These are phyloP conservation scores for Drosophila elegans DNA, from an alignment of 1,140 invertebrate species.

Conservation along the genomic window DNA sequence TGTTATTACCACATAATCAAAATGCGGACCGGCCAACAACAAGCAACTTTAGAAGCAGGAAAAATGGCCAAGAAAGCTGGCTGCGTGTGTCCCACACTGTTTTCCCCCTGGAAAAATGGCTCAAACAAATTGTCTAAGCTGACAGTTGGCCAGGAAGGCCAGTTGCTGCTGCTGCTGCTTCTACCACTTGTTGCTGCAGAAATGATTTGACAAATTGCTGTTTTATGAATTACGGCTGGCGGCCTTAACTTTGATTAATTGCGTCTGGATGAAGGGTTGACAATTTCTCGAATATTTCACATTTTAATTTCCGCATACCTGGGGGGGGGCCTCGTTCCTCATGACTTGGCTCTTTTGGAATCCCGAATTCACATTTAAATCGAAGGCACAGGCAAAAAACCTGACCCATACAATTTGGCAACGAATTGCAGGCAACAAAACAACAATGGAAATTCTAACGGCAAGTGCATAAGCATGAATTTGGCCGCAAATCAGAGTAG, in stretches of 20 bases:
- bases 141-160: conserved; percentile 63
- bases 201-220: conserved; percentile 81
- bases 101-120: conserved; percentile 59
- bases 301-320: conserved; percentile 64
- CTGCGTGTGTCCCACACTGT: conserved; percentile 62
- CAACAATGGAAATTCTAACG: conserved; percentile 74
- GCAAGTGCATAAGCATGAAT: conserved; percentile 61
- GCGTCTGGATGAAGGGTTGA: conserved; percentile 69
- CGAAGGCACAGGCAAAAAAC: neutral
- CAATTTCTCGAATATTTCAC: conserved; percentile 64
- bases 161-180: conserved; percentile 22
- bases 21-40: conserved; percentile 58
- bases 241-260: conserved; percentile 65
- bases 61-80: conserved; percentile 25
- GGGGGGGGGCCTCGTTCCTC: neutral
- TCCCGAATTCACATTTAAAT: conserved; percentile 29
- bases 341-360: conserved; percentile 25
- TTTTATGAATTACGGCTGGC: conserved; percentile 69
- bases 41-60: conserved; percentile 23
- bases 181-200: conserved; percentile 47
- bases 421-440: conserved; percentile 39
- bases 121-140: conserved; percentile 82
- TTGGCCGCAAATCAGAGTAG: conserved; percentile 66
- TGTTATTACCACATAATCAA: conserved; percentile 82
- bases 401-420: conserved; percentile 45